A percentile compares a stretch with the other conserved stretches of the same genome.
Evolutionary conservation across 2,113 vertebrate genomes (phyloP).

Genomic region (Danionella cerebrum): DNA sequence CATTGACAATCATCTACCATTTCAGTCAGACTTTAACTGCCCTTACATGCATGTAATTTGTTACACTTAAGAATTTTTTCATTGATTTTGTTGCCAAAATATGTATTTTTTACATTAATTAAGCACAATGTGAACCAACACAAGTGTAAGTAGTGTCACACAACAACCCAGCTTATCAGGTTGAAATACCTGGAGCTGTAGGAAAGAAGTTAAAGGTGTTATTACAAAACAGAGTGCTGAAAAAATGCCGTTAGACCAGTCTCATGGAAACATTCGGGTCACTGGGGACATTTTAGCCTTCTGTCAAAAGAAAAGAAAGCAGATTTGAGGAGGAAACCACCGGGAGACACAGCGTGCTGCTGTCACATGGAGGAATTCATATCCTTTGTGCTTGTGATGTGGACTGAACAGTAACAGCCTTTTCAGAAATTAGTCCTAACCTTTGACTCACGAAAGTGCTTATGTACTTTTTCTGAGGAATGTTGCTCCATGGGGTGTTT

Average conservation of each 20-base stretch:
- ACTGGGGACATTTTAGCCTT: slow-evolving; percentile 34
- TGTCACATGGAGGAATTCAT: slow-evolving; percentile 29
- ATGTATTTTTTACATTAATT: too few species aligned
- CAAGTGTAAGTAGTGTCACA: too few species aligned
- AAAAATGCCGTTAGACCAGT: slow-evolving; percentile 42
- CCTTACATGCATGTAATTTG: too few species aligned
- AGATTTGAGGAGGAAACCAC: slow-evolving; percentile 20
- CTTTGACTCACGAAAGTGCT: slow-evolving; percentile 19
- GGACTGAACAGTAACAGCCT: slow-evolving; percentile 30
- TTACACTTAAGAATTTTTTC: too few species aligned
- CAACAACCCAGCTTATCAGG: too few species aligned
- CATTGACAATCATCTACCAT: too few species aligned
- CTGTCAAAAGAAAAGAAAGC: slow-evolving; percentile 33
- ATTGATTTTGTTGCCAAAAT: too few species aligned
- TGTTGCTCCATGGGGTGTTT: background rate
- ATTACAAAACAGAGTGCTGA: slow-evolving; percentile 32
- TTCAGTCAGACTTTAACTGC: too few species aligned
- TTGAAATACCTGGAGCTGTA: too few species aligned
- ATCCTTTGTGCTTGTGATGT: slow-evolving; percentile 31
- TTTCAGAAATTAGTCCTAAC: too few species aligned
- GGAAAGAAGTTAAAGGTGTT: slow-evolving; percentile 31
- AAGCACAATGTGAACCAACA: too few species aligned
- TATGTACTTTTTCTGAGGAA: slow-evolving; percentile 4
- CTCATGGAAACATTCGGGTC: slow-evolving; percentile 37
- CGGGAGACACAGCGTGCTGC: slow-evolving; percentile 23